Base-by-base conservation (phyloP, 2,888 invertebrate species). In the Ametastegia equiseti region DNA sequence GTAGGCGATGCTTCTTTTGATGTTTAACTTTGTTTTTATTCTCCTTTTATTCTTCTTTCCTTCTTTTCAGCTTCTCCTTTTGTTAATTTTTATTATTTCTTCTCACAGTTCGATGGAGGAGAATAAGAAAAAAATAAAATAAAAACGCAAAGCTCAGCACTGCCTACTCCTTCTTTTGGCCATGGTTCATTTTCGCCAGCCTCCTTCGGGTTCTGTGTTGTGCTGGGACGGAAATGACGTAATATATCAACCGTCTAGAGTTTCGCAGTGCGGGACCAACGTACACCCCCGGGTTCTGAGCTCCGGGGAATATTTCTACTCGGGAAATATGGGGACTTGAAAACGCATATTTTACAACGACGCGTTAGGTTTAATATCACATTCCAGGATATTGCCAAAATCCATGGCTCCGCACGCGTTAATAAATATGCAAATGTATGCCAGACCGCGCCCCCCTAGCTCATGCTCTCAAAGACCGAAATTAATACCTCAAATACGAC, bases 321-420 rank as follows among this genome's bases (percentile, higher is more conserved):
- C n/a, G 5, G 23, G 54, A 75, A 75, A 75, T 75, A 75, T 75
- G 54, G 75, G 54, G 75, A 75, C 75, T 36, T 75, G 75, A 13
- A 36, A 75, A 75, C 50, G 54, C 54, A 75, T 75, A 75, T 75
- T 75, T 75, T 75, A 75, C 11, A 54, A 19, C 13, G 13, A 50
- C n/a, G 75, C 75, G 33, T 54, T 75, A 54, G 50, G 50, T 75
- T 75, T 75, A 75, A 75, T 75, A 75, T 75, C 75, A 36, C 71
- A 71, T 71, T 71, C 71, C 42, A n/a, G 27, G 19, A 71, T 71
- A 71, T 71, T 71, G 45, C 47, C 71, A 71, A 71, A 71, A 71
- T 71, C 71, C 71, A 67, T 39, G 65, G 23, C 45, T 27, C 6
- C 27, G 15, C 7, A 13, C 23, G 30, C 71, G 47, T 71, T 71